Base-by-base conservation (phyloP, 2,113 vertebrate genomes). In the Petrocephalus microphthalmus region DNA sequence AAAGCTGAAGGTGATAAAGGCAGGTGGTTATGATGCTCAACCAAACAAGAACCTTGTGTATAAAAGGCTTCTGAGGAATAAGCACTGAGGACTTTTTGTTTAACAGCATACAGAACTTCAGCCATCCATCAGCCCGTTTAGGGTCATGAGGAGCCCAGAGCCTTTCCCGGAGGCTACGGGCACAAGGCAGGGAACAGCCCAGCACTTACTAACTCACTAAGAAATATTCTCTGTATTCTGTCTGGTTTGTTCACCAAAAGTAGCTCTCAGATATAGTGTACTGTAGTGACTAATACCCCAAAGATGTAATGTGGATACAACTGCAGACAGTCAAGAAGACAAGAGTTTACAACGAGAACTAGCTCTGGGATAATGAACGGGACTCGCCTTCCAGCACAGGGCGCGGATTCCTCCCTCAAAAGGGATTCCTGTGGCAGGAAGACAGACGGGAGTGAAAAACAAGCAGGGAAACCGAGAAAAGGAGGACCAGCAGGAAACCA, bases 361-460 rank as follows among this genome's bases (percentile, higher is more conserved):
- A n/a, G 57, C 57, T 60, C 22, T 29, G 60, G 37, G 74, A 0
- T 81, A 78, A n/a, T 7, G 33, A 42, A 42, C 0, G 17, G 71
- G 67, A 95, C 96, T 92, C 92, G 99, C 98, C 95, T 99, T 99
- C 98, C 98, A 99, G 92, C 98, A 99, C 64, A 98, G 96, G 20
- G 98, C 96, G 47, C 98, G 97, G 71, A 98, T 96, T 85, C 98
- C 98, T 86, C 97, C 96, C 94, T 99, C 98, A 93, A 97, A 99
- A 20, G 98, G 98, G 89, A 99, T 96, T 91, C 98, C 98, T 99
- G 94, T 25, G 89, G 90, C 47, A 1, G 29, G 10, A 57, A 88
- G 3, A 71, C 60, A 88, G 15, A 52, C 83, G 25, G 82, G 2
- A 60, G 17, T 29, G 42, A 86, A 4, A 7, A 2, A 2, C 3